Base-by-base conservation (phyloP, 2,797 vertebrate species). In the Scomberomorus guttatus region DNA sequence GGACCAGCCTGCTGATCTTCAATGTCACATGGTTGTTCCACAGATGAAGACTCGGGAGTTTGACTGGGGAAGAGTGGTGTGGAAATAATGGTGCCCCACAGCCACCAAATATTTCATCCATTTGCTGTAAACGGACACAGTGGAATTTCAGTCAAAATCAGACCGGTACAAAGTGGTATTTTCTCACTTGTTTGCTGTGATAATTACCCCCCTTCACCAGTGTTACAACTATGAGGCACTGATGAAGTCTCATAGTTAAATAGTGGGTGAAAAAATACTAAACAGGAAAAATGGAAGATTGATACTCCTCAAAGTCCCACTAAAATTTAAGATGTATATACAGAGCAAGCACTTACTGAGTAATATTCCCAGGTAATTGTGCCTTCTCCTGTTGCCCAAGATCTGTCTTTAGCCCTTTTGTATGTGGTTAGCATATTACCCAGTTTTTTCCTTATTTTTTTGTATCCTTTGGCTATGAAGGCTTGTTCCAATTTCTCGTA, bases 101-200 rank as follows among this genome's bases (percentile, higher is more conserved):
- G 63, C 32, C 50, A 66, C n/a, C 4, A 24, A 66, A 66, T 66
- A 51, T 32, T 32, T 22, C n/a, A 51, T 34, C 37, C 44, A 17
- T 48, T 65, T 34, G 13, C 46, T 34, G 46, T 29, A 65, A 64
- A 50, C 5, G 11, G 24, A 27, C 24, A 48, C 25, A 63, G 13
- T 6, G 5, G 44, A 48, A 18, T 48, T 46, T 18, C 6, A 44
- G 42, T 15, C 42, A 37, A 37, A 44, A 44, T 44, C 44, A 6
- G 44, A 17, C 44, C 3, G 15, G 17, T 46, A 46, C 14, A 17
- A 46, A 46, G 5, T 51, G 18, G 0, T 32, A 4, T 39, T 39
- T 37, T 22, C 25, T 4, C 15, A 6, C 37, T n/a, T 37, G 4
- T 13, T 39, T 48, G 15, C 17, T 18, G 15, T 48, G 12, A 2